Percentiles rank a stretch among this genome's conserved stretches.
Evolutionary conservation across 2,888 invertebrate genomes (phyloP).

Genomic region (Caenorhabditis sp.): DNA sequence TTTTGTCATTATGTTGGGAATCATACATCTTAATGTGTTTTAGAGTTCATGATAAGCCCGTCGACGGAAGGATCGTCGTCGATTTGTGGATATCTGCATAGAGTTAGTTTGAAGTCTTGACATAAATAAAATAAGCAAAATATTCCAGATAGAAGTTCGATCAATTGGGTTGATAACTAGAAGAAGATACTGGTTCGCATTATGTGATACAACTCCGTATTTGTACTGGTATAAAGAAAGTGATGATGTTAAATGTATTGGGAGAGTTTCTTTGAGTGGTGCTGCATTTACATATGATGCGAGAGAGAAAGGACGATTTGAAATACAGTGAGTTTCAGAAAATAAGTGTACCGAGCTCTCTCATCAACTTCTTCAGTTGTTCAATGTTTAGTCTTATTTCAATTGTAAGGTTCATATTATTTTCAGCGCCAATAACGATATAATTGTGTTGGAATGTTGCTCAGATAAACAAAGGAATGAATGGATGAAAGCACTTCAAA

Average conservation of each 20-base stretch:
- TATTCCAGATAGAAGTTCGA: constrained; percentile 50
- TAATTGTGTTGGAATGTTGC: constrained; percentile 57
- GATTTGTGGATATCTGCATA: constrained; percentile 38
- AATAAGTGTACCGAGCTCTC: too few relatives aligned
- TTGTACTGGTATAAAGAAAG: constrained; percentile 66
- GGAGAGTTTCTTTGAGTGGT: constrained; percentile 58
- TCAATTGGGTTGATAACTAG: constrained; percentile 53
- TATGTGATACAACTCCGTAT: constrained; percentile 59
- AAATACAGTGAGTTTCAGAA: constrained; percentile 63
- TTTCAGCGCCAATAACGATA: constrained; percentile 58
- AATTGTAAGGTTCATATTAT: too few relatives aligned
- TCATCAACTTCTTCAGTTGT: too few relatives aligned
- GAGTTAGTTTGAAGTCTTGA: constrained; percentile 6
- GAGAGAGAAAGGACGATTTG: constrained; percentile 63
- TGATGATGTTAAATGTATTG: constrained; percentile 60
- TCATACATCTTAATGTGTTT: not conserved
- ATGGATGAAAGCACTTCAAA: constrained; percentile 62
- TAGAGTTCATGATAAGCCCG: constrained; percentile 32
- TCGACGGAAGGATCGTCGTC: constrained; percentile 30
- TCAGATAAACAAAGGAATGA: constrained; percentile 57
- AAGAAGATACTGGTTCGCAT: constrained; percentile 63
- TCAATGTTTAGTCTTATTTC: too few relatives aligned
- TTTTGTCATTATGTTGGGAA: too few relatives aligned
- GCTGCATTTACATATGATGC: constrained; percentile 68
- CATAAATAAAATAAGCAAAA: not conserved